phyloP scores from a whole-genome alignment of 2,888 invertebrate genomes.

The Yponomeuta malinellus region DNA sequence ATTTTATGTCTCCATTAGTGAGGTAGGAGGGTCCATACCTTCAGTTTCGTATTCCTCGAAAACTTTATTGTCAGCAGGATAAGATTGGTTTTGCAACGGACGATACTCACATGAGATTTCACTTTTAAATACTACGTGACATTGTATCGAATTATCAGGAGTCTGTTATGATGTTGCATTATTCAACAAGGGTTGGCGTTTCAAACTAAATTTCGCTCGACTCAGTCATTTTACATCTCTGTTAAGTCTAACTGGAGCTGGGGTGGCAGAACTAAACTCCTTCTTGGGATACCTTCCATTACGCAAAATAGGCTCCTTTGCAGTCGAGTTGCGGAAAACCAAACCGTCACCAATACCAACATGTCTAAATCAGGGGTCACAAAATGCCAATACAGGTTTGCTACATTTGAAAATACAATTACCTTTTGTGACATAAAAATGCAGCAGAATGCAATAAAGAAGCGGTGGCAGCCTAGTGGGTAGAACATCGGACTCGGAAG shows the following conservation, averaged over 20 bases:
- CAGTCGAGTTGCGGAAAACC: no score
- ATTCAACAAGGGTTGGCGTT: background rate
- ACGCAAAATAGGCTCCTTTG: no score
- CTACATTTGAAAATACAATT: no score
- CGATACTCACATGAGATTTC: background rate
- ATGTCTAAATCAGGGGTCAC: no score
- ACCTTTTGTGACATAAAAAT: no score
- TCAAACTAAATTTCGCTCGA: background rate
- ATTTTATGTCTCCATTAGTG: conserved; percentile 63
- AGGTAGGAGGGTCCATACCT: conserved; percentile 27
- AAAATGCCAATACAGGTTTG: no score
- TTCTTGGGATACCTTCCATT: no score
- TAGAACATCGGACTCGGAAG: no score
- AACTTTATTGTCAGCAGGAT: conserved; percentile 12
- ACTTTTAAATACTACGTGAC: conserved; percentile 8
- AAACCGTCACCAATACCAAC: no score
- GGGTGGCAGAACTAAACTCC: no score
- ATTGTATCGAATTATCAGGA: conserved; percentile 11
- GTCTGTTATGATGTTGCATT: background rate
- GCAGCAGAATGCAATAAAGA: no score
- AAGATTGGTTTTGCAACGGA: conserved; percentile 9
- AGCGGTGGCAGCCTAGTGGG: no score
- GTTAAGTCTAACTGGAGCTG: background rate
- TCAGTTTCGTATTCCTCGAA: conserved; percentile 7
- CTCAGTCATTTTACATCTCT: background rate